Conservation (phyloP, 2,888 invertebrate species). For the Meloe dianella region DNA sequence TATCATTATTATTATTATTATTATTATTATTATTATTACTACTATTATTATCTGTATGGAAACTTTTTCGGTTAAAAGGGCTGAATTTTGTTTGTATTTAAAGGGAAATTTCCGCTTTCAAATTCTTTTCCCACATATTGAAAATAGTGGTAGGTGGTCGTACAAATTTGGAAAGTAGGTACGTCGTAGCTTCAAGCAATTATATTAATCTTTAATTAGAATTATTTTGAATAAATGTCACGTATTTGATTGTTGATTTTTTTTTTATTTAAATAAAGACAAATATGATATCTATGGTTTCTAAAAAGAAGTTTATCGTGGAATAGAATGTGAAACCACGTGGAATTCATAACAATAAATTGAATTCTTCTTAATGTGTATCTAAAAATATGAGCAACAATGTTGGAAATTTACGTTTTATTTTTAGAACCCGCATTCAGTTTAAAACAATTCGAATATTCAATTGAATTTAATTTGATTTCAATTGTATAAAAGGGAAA, state of each 20-base stretch:
- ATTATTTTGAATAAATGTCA: background rate
- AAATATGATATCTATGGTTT: background rate
- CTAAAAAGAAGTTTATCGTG: no score
- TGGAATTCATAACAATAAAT: background rate
- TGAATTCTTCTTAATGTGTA: no score
- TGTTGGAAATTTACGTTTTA: background rate
- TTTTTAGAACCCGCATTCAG: background rate
- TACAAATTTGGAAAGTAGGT: background rate
- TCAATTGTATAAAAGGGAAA: background rate
- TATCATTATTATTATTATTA: background rate
- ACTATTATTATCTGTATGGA: background rate
- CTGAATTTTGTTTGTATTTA: background rate
- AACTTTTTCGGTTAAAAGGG: background rate
- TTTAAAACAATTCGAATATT: background rate
- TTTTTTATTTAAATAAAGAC: background rate
- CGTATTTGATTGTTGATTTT: background rate
- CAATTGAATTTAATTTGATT: background rate
- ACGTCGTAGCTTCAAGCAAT: background rate
- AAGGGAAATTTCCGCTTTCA: background rate
- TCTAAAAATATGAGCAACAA: background rate
- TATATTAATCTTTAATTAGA: background rate
- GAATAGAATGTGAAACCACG: background rate
- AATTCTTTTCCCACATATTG: background rate
- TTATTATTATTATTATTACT: background rate
- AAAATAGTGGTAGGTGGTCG: background rate